Base-by-base conservation (phyloP, 2,113 vertebrate species). In the Oryzias celebensis region DNA sequence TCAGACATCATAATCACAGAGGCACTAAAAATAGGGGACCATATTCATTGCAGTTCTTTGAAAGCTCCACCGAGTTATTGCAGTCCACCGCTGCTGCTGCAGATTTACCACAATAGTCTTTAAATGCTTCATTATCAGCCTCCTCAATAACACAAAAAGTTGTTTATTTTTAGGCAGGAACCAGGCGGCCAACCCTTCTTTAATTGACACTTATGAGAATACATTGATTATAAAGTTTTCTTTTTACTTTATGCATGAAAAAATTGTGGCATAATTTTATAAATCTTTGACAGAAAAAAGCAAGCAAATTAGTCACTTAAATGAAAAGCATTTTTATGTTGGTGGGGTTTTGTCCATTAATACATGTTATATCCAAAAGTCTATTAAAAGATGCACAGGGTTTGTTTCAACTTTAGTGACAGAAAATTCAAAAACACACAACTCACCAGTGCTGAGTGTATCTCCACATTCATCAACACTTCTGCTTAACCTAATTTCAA, bases 1-100 rank as follows among this genome's bases (percentile, higher is more conserved):
- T 71, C 66, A 83, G 70, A 84, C 84, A 82, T 89, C 76, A 84
- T 80, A 88, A 87, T 87, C 75, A 84, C 60, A 83, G 80, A 82
- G 57, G 41, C 68, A 71, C 81, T 85, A 85, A 85, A 90, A 90
- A 90, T 85, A 89, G 72, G 65, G 41, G 7, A 22, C 36, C 43
- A 12, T 70, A 72, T 84, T 86, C 71, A 73, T 67, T 79, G 83
- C 68, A 79, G 67, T 68, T 58, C 69, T 78, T 67, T 20, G 42
- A 76, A 77, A 77, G 62, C 77, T 79, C 7, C 48, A 3, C 64
- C 49, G 67, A 66, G 75, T 83, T 81, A 62, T 63, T 80, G 52
- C 36, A 60, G 62, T 58, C 75, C 60, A 17, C 62, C 41, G 36
- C 42, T 42, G 2, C 13, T 7, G 15, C 64, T 4, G 20, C 54